Base-by-base conservation (phyloP, 2,888 invertebrate species). In the Himalopsyche japonica region DNA sequence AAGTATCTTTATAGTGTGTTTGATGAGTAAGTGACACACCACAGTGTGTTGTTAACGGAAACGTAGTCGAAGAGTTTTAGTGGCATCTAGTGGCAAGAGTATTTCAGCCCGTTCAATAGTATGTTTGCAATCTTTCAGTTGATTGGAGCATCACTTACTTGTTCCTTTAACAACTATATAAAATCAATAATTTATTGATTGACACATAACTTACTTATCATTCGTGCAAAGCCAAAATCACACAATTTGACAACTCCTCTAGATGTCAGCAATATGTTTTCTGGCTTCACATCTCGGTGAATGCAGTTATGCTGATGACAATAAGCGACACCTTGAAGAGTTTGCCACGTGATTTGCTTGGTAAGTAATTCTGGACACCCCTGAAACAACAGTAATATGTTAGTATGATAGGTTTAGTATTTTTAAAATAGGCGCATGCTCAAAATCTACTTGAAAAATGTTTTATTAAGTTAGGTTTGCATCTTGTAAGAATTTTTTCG, bases 201-300 rank as follows among this genome's bases (percentile, higher is more conserved):
- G 37, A 10, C 8, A 37, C 43, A 43, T 15, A 37, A 89, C 92
- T 91, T 92, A 95, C 97, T 97, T 89, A 99, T 94, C 94, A 98
- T 96, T 88, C 99, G 94, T 0, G 99, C 99, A 91, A 99, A 99
- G 80, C 99, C 99, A 91, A 99, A 99, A 91, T 99, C 99, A 90
- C 98, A 99, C 3, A 99, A 93, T 91, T 99, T 99, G 86, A 99
- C 98, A 82, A 98, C 96, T 0, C 98, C 98, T 86, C 96, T 96
- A 82, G 95, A 94, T 18, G 98, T 99, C 83, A 99, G 94, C 81
- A 99, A 93, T 86, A 99, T 99, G 91, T 99, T 99, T 92, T 99
- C 99, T 0, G 99, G 99, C 90, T 99, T 99, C 70, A 99, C 98
- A 90, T 99, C 99, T 76, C 99, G 94, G 90, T 99, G 98, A 89